phyloP scores from a whole-genome alignment of 2,113 vertebrate species.

The Baryphthengus martii region DNA sequence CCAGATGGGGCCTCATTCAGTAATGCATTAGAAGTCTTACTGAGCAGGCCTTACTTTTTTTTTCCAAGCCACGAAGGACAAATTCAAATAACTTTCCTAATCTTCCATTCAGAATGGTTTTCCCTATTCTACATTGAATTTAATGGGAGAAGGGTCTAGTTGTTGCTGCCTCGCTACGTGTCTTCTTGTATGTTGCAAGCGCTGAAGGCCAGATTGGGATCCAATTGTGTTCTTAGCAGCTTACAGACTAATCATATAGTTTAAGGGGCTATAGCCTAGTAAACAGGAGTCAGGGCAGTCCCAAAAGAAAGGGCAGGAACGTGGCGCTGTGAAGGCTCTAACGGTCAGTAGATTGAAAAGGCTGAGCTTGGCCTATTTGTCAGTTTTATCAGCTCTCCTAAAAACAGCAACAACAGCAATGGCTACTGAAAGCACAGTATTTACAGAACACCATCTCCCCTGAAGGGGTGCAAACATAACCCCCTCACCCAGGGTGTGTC shows the following conservation, averaged over 20 bases:
- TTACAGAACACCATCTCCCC: not conserved
- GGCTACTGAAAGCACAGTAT: not conserved
- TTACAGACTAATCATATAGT: not conserved
- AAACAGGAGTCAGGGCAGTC: not conserved
- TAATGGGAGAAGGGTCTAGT: not conserved
- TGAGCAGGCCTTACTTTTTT: not conserved
- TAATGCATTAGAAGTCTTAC: not conserved
- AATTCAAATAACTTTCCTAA: not conserved
- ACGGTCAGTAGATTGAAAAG: not conserved
- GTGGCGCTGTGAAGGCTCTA: not conserved
- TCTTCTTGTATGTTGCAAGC: not conserved
- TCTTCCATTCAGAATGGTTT: not conserved
- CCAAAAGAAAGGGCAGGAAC: not conserved
- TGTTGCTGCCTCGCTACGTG: not conserved
- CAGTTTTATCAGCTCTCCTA: not conserved
- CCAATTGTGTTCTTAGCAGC: not conserved
- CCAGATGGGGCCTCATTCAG: not conserved
- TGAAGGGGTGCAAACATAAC: not conserved
- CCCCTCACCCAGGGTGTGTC: not conserved
- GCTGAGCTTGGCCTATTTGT: not conserved
- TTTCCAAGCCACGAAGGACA: not conserved
- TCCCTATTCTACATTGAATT: not conserved
- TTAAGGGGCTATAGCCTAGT: not conserved
- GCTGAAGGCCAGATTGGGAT: not conserved
- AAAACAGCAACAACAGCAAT: not conserved